Evolutionary conservation across 92 coral and sea anemone genomes (phyloP), one percentile per base, ranked within the genome.

Genomic region (Anthopleura xanthogrammica): DNA sequence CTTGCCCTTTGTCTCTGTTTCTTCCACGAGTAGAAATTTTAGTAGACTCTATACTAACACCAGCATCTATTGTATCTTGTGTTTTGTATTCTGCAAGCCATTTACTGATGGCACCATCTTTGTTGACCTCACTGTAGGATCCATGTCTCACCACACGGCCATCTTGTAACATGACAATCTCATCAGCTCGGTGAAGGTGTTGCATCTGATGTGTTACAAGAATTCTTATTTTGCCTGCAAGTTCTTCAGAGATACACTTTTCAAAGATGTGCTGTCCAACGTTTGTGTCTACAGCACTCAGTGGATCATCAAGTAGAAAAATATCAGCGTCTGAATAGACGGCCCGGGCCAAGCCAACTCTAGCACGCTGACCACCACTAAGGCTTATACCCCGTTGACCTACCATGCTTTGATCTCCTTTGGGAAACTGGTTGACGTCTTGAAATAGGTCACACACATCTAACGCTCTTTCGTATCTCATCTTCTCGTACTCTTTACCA

Each of bases 181-280:
- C 58, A 14, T 54, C 78, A 41, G 83, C 76, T 80, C 83, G 75
- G 60, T 60, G 83, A 65, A 80, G 83, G 66, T 80, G 83, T 43
- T 80, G 83, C 55, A 80, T 24, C 41, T 80, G 83, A 80, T 80
- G 83, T 39, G 83, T 80, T 16, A 48, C 83, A 13, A 80, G 83
- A 42, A 80, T 80, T 42, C 75, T 60, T 64, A 80, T 29, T n/a
- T 66, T 62, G 0, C 22, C 68, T 3, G 83, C 50, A n/a, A 80
- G 46, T 74, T 80, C 83, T 80, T 50, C 74, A 58, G 60, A 79
- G 41, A 79, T 79, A 29, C 83, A 79, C 16, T 58, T 20, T 20
- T 79, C 72, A 24, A 79, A 55, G 43, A 79, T 14, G 60, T 79
- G 83, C 19, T 79, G 66, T 6, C 83, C 83, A n/a, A 80, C 83